Evolutionary conservation across 2,888 invertebrate species (phyloP).

Genomic region (Phlogophora meticulosa): DNA sequence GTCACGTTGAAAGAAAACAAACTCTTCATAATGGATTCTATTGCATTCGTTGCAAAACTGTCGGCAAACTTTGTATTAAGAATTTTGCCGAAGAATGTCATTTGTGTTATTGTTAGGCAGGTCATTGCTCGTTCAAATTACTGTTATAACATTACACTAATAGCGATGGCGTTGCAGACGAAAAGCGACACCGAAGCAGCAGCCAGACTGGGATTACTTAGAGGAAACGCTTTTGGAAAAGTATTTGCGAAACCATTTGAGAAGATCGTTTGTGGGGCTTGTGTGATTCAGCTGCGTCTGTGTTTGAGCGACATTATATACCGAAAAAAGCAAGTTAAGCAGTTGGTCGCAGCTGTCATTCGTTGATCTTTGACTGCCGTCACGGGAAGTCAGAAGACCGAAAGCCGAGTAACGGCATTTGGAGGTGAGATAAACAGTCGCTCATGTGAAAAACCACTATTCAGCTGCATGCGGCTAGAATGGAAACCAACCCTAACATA

Average conservation of each 20-base stretch:
- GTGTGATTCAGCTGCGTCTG: too few species aligned
- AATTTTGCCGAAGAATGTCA: constrained; percentile 14
- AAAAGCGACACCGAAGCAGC: constrained; percentile 5
- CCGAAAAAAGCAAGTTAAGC: too few species aligned
- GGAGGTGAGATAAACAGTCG: too few species aligned
- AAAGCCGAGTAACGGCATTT: too few species aligned
- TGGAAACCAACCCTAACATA: too few species aligned
- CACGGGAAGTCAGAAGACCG: too few species aligned
- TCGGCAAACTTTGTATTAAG: not conserved
- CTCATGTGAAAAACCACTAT: too few species aligned
- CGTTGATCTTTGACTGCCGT: too few species aligned
- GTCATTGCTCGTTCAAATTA: constrained; percentile 34
- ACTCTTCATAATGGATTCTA: constrained; percentile 26
- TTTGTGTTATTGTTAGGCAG: constrained; percentile 11
- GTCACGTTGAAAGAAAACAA: constrained; percentile 30
- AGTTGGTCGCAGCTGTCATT: too few species aligned
- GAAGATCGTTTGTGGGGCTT: too few species aligned
- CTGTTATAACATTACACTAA: constrained; percentile 27
- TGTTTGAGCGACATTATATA: too few species aligned
- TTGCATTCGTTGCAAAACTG: constrained; percentile 27
- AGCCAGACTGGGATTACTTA: not conserved
- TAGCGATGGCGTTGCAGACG: constrained; percentile 5
- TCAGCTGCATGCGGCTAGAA: too few species aligned
- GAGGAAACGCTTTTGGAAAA: not conserved
- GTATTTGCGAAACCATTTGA: constrained; percentile 2